Base-by-base conservation (phyloP, 2,888 invertebrate species). In the Hoplodrina blanda region DNA sequence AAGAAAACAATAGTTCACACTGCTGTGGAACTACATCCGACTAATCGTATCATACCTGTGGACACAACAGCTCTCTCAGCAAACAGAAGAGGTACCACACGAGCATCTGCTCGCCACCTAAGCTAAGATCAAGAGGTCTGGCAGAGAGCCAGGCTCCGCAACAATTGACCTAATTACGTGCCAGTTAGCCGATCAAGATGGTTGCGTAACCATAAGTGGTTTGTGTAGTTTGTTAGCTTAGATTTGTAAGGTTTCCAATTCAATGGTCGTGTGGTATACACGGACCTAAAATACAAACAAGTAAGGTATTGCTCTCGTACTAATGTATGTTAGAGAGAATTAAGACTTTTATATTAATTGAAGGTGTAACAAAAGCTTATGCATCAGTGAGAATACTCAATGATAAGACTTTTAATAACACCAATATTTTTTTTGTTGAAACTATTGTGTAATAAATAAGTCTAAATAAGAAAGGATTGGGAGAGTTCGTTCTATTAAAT, bases 151-250 rank as follows among this genome's bases (percentile, higher is more conserved):
- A 80, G 71, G 46, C 55, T 54, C 57, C 57, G 54, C 46, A 25
- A 20, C 71, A 64, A 71, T 76, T 80, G 81, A 80, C 80, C 80
- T 76, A 80, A 80, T 80, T 80, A 83, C 81, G 61, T 61, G 81
- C 65, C 76, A 74, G 71, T 83, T 80, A 76, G 66, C 49, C 19
- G 52, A 76, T 80, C 76, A 66, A 83, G 70, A 75, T 37, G 53
- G 49, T 66, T 65, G 52, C 60, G 60, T 66, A 62, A 70, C 54
- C 69, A 30, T 62, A 52, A 68, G 64, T 62, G 63, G 55, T 3
- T 11, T 44, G n/a, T 67, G 53, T 50, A 17, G 49, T 55, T 55
- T 52, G 61, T 50, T 37, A 17, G 20, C 30, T 50, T 37, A 30
- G 2, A 20, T 52, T 44, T 53, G 49, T 37, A 25, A 53, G 0